These are phyloP conservation scores for Cyprinus carpio DNA, from an alignment of 2,113 vertebrate genomes.

Conservation along the genomic window DNA sequence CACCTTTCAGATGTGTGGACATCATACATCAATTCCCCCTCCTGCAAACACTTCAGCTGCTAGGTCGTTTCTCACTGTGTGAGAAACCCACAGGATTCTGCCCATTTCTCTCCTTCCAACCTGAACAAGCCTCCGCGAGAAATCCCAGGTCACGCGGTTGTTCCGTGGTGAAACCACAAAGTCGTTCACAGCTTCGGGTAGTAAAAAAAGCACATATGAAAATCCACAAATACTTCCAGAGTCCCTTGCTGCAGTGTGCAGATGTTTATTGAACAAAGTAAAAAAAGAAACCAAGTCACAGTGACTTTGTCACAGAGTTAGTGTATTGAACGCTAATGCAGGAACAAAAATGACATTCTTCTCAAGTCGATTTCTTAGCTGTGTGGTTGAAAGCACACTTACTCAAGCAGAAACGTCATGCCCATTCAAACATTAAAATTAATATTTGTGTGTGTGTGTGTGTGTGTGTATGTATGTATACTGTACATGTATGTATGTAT, in stretches of 20 bases:
- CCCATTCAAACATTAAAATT: background rate
- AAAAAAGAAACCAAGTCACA: background rate
- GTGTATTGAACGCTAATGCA: background rate
- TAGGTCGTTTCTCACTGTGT: conserved; percentile 25
- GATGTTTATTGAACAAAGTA: conserved; percentile 23
- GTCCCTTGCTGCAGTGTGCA: conserved; percentile 17
- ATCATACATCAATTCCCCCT: conserved; percentile 58
- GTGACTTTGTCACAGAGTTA: conserved; percentile 11
- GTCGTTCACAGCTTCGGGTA: conserved; percentile 48
- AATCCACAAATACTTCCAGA: conserved; percentile 11
- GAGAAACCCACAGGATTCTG: conserved; percentile 53
- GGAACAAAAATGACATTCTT: conserved; percentile 5
- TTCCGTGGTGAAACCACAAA: conserved; percentile 43
- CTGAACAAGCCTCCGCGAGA: conserved; percentile 5
- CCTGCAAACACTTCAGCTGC: conserved; percentile 38
- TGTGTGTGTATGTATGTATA: too few relatives aligned
- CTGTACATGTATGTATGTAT: too few relatives aligned
- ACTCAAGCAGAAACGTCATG: background rate
- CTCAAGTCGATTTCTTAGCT: background rate
- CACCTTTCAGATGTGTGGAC: conserved; percentile 58
- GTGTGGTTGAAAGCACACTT: conserved; percentile 3
- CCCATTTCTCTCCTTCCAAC: conserved; percentile 37
- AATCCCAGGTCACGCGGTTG: conserved; percentile 39
- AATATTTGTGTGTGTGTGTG: too few relatives aligned
- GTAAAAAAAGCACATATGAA: conserved; percentile 43